Conservation (phyloP, 2,113 vertebrate genomes). For the Ciconia maguari region DNA sequence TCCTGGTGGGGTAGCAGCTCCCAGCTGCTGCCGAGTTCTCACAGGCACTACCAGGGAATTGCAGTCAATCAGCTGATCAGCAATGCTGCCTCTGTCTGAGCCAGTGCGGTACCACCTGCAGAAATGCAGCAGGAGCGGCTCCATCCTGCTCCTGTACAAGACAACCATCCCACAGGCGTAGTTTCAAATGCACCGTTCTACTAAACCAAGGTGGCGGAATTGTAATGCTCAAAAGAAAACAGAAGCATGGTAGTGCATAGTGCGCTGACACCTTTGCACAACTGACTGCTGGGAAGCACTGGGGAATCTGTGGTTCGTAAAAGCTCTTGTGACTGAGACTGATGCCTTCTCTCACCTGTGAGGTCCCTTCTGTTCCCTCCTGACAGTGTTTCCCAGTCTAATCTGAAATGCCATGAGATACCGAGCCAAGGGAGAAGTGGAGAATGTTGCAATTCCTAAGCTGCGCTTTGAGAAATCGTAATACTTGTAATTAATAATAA, state of each 20-base stretch:
- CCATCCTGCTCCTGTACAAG: neutral
- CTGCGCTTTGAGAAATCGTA: neutral
- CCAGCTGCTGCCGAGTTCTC: neutral
- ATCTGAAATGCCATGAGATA: neutral
- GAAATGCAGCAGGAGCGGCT: neutral
- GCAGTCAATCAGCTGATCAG: neutral
- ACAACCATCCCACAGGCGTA: neutral
- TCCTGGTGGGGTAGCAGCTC: neutral
- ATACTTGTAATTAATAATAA: slow-evolving; percentile 29
- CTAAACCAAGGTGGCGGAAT: neutral
- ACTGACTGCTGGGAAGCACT: neutral
- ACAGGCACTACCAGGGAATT: neutral
- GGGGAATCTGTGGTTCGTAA: neutral
- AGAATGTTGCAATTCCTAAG: slow-evolving; percentile 5
- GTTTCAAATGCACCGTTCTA: neutral
- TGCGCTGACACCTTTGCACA: neutral
- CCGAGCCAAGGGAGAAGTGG: neutral
- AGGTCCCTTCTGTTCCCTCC: neutral
- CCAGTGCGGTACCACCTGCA: neutral
- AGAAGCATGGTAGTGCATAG: neutral
- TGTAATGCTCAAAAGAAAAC: neutral
- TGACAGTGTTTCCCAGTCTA: neutral
- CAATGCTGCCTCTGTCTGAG: neutral
- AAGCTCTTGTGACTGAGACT: neutral
- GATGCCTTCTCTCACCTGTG: neutral